Base-by-base conservation (phyloP, 2,797 vertebrate genomes). In the Thunnus albacares region DNA sequence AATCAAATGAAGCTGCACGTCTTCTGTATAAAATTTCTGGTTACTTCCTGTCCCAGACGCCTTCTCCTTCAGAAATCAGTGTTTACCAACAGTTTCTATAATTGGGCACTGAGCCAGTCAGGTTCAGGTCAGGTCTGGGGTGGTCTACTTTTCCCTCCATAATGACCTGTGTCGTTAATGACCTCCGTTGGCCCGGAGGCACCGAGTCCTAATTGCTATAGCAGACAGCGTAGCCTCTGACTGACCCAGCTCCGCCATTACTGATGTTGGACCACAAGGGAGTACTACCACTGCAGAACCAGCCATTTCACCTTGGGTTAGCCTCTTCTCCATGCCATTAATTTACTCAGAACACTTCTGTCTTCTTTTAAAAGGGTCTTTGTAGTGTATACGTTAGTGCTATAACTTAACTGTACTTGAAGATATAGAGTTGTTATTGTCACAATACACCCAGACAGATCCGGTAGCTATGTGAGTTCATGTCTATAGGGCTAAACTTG, bases 131-230 rank as follows among this genome's bases (percentile, higher is more conserved):
- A 51, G 80, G 84, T 87, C 75, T 57, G 66, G 49, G 79, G 80
- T 80, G 82, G 83, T 89, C 80, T 84, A 69, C 68, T 70, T 82
- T 70, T 78, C 76, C 81, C 76, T 64, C 66, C 38, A 60, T 94
- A 94, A 94, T 94, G 91, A 93, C 92, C 89, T 62, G 33, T 80
- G 78, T 92, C 68, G 90, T 84, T 94, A 94, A 95, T 92, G 92
- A 94, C 93, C 94, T 84, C 85, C 85, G 78, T 78, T 87, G 82
- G 87, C 92, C 88, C 35, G 79, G 85, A 90, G 91, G 87, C 85
- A 86, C 75, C 57, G 71, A 77, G 71, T 65, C 85, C 82, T 94
- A 92, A 95, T 94, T 94, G 93, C 87, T 64, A 38, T 71, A 87
- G 85, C 93, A 95, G 92, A 94, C 93, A 55, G 86, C 45, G 51